These are phyloP conservation scores for Benthosema pterotum DNA, from an alignment of 2,797 vertebrate species.

Conservation along the genomic window DNA sequence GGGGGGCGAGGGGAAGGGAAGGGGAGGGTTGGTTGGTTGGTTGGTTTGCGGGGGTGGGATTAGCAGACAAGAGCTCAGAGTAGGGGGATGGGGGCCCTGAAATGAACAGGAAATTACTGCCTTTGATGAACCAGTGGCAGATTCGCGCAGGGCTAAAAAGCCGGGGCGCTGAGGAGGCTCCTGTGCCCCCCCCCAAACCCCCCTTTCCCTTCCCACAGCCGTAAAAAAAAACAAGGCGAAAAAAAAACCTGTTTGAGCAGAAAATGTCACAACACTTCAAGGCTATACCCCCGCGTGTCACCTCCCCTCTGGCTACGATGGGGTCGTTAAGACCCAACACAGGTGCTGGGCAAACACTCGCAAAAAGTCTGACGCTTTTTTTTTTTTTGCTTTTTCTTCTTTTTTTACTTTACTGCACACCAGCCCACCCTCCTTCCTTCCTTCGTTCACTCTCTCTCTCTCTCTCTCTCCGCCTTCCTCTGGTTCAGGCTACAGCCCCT, in stretches of 20 bases:
- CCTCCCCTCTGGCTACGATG: constrained; percentile 52
- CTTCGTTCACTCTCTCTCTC: too few species aligned
- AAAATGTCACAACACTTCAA: constrained; percentile 65
- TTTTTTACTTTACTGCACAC: not conserved
- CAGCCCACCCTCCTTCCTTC: constrained; percentile 4
- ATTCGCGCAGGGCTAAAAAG: constrained; percentile 78
- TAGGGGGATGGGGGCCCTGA: constrained; percentile 79
- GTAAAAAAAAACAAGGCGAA: not conserved
- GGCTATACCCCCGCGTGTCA: constrained; percentile 55
- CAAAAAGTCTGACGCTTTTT: constrained; percentile 39
- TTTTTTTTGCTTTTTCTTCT: constrained; percentile 8
- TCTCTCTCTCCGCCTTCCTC: constrained; percentile 31
- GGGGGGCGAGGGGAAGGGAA: constrained; percentile 52
- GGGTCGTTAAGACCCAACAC: constrained; percentile 52
- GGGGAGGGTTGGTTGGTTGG: constrained; percentile 24
- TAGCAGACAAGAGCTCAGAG: constrained; percentile 88
- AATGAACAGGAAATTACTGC: constrained; percentile 95
- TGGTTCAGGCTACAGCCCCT: constrained; percentile 32
- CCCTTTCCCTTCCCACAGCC: constrained; percentile 30
- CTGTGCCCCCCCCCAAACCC: constrained; percentile 55
- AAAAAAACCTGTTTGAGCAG: constrained; percentile 62
- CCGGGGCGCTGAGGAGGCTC: constrained; percentile 68
- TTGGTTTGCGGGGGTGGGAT: constrained; percentile 76
- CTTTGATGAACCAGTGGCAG: constrained; percentile 89
- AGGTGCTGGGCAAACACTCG: constrained; percentile 67